Conservation (phyloP, 2,113 vertebrate genomes). For the Chlorocebus sabaeus region DNA sequence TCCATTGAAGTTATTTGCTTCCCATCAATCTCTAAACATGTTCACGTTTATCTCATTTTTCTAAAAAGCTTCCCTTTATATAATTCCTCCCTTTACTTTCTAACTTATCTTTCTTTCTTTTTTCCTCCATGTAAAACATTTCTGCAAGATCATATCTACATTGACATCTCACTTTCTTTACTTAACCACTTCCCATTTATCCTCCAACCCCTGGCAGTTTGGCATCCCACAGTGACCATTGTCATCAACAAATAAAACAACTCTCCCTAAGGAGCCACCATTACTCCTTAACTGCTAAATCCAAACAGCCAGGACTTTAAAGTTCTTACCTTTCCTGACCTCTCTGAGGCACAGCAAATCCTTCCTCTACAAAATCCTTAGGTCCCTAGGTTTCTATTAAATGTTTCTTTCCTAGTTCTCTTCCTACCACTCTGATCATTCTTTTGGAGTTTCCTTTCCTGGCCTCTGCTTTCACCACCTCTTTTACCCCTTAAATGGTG, state of each 20-base stretch:
- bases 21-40: neutral
- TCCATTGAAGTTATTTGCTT: neutral
- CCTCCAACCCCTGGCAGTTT: neutral
- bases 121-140: neutral
- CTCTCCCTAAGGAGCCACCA: neutral
- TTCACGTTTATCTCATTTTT: neutral
- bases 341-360: neutral
- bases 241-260: neutral
- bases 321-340: neutral
- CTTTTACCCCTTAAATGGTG: neutral
- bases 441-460: neutral
- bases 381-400: neutral
- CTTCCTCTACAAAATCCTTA: neutral
- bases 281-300: neutral
- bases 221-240: neutral
- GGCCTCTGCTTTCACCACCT: neutral
- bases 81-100: neutral
- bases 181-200: neutral
- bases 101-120: neutral
- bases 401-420: neutral
- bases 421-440: neutral
- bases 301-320: neutral
- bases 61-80: neutral
- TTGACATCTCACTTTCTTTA: neutral
- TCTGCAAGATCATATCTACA: neutral